These are phyloP conservation scores for Tinea semifulvella DNA, from an alignment of 2,888 invertebrate genomes.

Conservation along the genomic window DNA sequence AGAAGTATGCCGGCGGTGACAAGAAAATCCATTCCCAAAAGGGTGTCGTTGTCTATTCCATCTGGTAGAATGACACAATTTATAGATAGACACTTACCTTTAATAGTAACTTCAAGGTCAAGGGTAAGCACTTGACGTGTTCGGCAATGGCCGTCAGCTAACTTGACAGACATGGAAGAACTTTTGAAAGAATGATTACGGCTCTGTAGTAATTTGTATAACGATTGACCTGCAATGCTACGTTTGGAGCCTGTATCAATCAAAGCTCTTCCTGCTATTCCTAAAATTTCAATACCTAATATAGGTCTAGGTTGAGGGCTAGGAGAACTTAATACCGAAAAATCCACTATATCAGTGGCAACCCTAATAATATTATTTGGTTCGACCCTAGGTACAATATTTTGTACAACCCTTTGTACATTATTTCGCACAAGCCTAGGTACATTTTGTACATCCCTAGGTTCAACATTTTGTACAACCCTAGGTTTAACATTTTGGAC, in stretches of 20 bases:
- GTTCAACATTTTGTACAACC: too few species aligned
- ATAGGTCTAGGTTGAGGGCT: not conserved
- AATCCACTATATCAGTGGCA: too few species aligned
- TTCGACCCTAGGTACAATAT: not conserved
- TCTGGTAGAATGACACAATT: not conserved
- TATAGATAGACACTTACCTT: not conserved
- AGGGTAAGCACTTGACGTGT: not conserved
- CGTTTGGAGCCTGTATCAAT: not conserved
- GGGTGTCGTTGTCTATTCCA: not conserved
- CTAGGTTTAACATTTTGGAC: too few species aligned
- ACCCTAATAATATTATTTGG: not conserved
- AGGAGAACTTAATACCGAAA: too few species aligned
- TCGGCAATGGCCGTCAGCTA: not conserved
- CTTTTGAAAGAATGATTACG: not conserved
- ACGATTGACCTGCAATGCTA: not conserved
- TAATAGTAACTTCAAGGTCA: too few species aligned
- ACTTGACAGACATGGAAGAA: not conserved
- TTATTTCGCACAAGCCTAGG: not conserved
- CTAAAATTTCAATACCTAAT: not conserved
- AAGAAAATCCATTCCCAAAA: not conserved
- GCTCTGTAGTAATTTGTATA: not conserved
- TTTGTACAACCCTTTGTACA: not conserved
- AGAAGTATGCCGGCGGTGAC: not conserved
- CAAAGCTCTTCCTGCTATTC: not conserved
- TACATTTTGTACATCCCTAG: not conserved